Base-by-base conservation (phyloP, 2,888 invertebrate genomes). In the Andrena marginata region DNA sequence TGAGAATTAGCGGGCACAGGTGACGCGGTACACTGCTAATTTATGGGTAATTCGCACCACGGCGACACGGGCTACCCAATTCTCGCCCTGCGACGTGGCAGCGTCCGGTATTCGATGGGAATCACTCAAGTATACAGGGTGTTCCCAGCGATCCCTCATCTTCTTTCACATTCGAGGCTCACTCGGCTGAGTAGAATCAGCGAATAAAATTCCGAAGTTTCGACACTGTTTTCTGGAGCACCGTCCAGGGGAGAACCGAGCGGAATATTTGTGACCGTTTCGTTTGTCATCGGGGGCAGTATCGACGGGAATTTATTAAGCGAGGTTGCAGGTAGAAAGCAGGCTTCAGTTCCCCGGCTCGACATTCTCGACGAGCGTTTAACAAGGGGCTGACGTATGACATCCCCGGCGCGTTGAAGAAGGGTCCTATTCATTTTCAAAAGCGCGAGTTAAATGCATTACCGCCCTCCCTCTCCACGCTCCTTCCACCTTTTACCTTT, bases 1-100 rank as follows among this genome's bases (percentile, higher is more conserved):
- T 86, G 79, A 87, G 87, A 86, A 87, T 86, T 76, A 59, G 42
- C 26, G 42, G 74, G 74, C 63, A 72, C 67, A 72, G 56, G 67
- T 69, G 76, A 77, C 68, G 31, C 62, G 67, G 62, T 67, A 64
- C 7, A 31, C 13, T 20, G 29, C 48, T 42, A 63, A 84, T 87
- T 86, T 87, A 77, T 35, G 35, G 20, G n/a, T 74, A 74, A 86
- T 86, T 84, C 70, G 62, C 70, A 42, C 42, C 42, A n/a, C n/a
- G n/a, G n/a, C n/a, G n/a, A n/a, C n/a, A n/a, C n/a, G n/a, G n/a
- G n/a, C n/a, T n/a, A n/a, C n/a, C 56, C 29, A 82, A 85, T 56
- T 82, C 63, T 71, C 20, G 23, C 64, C 20, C 33, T 2, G 2
- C 20, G 8, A 48, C n/a, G 4, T 13, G 23, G 10, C 16, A 35